These are phyloP conservation scores for Brevipalpus yothersi DNA, from an alignment of 1,140 invertebrate genomes.

Conservation along the genomic window DNA sequence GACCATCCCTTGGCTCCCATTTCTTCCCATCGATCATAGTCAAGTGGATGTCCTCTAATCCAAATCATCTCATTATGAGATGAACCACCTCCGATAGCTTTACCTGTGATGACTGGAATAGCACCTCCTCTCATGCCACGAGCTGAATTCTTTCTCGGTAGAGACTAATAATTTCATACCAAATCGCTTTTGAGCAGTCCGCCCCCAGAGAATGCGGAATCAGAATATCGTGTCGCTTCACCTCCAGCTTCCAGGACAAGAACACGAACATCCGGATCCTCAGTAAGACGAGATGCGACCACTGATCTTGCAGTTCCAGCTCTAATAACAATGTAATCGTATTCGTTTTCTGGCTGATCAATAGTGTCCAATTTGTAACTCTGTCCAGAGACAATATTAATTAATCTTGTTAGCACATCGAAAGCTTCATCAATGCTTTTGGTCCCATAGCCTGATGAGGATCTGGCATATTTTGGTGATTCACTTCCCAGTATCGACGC, in stretches of 20 bases:
- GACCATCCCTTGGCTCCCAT: slow-evolving; percentile 80
- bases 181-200: slow-evolving; percentile 48
- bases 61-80: slow-evolving; percentile 94
- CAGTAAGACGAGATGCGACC: slow-evolving; percentile 9
- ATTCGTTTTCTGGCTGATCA: neutral
- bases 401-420: no score
- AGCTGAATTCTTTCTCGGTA: slow-evolving; percentile 31
- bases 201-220: slow-evolving; percentile 44
- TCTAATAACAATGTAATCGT: slow-evolving; percentile 13
- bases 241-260: slow-evolving; percentile 38
- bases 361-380: neutral
- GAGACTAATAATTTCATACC: slow-evolving; percentile 62
- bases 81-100: slow-evolving; percentile 45
- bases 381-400: no score
- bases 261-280: slow-evolving; percentile 19
- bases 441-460: no score
- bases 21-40: slow-evolving; percentile 77
- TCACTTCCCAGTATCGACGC: no score
- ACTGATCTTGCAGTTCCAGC: slow-evolving; percentile 12
- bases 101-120: slow-evolving; percentile 42
- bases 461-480: no score
- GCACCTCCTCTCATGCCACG: neutral
- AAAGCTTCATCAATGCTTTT: no score
- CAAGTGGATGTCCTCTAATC: slow-evolving; percentile 62
- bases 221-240: slow-evolving; percentile 42